phyloP scores from a whole-genome alignment of 2,888 invertebrate genomes.

The Stegophylla sp. region DNA sequence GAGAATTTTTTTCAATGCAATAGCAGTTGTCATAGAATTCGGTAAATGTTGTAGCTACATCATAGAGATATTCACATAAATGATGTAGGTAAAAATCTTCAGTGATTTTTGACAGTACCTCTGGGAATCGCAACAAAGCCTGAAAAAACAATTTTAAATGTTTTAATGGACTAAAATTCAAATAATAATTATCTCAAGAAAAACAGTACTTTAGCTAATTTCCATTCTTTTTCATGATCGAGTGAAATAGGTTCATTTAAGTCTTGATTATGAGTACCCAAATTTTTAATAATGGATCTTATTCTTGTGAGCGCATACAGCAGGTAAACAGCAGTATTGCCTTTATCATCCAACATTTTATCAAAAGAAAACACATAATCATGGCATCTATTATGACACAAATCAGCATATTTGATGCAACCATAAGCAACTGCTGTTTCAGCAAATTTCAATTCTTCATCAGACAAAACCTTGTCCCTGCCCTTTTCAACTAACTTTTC shows the following conservation, averaged over 20 bases:
- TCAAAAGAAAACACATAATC: conserved; percentile 99
- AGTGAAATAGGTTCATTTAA: conserved; percentile 72
- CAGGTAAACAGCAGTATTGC: conserved; percentile 97
- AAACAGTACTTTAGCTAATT: conserved; percentile 78
- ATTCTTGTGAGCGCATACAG: conserved; percentile 94
- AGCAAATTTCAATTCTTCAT: conserved; percentile 81
- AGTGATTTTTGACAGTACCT: conserved; percentile 81
- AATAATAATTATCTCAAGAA: conserved; percentile 1
- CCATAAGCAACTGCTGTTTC: conserved; percentile 95
- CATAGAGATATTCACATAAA: conserved; percentile 94
- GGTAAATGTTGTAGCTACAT: conserved; percentile 88
- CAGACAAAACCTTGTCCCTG: conserved; percentile 80
- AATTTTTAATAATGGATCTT: conserved; percentile 82
- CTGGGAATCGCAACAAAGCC: conserved; percentile 83
- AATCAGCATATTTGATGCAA: conserved; percentile 97
- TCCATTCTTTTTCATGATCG: conserved; percentile 92
- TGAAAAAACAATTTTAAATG: conserved; percentile 61
- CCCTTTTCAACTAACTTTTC: conserved; percentile 87
- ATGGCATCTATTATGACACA: conserved; percentile 88
- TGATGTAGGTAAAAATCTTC: conserved; percentile 84
- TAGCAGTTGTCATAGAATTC: conserved; percentile 99
- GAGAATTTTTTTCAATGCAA: conserved; percentile 89
- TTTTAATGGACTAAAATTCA: background rate
- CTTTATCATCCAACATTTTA: conserved; percentile 98
- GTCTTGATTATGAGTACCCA: conserved; percentile 70